phyloP scores from a whole-genome alignment of 2,888 invertebrate species.

The Diadromus collaris region DNA sequence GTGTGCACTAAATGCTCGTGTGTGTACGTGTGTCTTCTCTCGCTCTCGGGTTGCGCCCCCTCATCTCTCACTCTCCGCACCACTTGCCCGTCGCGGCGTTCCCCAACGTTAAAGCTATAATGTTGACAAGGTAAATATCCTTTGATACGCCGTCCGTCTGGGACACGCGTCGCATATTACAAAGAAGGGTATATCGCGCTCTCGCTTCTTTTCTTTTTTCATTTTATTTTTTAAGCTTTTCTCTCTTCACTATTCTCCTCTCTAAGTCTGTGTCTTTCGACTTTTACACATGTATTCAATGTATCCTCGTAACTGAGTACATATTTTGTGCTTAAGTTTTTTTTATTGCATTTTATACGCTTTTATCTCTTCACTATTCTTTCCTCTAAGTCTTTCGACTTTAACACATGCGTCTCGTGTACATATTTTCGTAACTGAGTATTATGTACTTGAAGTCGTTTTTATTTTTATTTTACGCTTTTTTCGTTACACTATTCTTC shows the following conservation, averaged over 20 bases:
- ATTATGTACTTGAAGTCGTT: no score
- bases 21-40: constrained; percentile 21
- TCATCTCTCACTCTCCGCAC: constrained; percentile 35
- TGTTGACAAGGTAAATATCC: constrained; percentile 77
- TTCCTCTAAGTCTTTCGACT: no score
- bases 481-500: constrained; percentile 35
- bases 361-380: no score
- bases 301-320: constrained; percentile 52
- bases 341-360: no score
- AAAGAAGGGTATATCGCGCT: constrained; percentile 51
- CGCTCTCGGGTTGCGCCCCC: constrained; percentile 31
- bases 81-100: constrained; percentile 47
- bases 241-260: constrained; percentile 35
- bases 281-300: constrained; percentile 24
- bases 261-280: constrained; percentile 39
- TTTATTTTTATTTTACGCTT: constrained; percentile 23
- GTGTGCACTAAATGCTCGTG: background rate
- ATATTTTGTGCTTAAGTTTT: constrained; percentile 42
- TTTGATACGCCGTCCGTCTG: constrained; percentile 77
- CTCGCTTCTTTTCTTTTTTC: constrained; percentile 47
- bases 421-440: constrained; percentile 48
- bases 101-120: constrained; percentile 67
- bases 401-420: constrained; percentile 28
- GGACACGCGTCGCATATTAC: constrained; percentile 72
- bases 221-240: constrained; percentile 29